Evolutionary conservation across 2,888 invertebrate genomes (phyloP), one percentile per base, ranked within the genome.

Genomic region (Brenthis ino): DNA sequence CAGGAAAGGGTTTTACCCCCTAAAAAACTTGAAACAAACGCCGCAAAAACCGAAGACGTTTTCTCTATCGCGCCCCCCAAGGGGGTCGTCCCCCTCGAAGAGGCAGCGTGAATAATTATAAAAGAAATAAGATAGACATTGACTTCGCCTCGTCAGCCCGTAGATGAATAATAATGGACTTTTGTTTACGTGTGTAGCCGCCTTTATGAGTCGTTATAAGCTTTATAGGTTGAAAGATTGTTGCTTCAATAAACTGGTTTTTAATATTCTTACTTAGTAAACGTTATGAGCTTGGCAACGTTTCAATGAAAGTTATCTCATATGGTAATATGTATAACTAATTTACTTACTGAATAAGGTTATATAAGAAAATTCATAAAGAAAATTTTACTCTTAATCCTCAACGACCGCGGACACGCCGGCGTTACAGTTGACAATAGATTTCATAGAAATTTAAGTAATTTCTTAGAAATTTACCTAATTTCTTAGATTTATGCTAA

Each of bases 121-220:
- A 92, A 93, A 93, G 92, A 93, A 92, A 92, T 92, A 92, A 92
- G 91, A 93, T 91, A 92, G 92, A 91, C 91, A 91, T 90, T 87
- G 92, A 93, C 91, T 92, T 86, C 79, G 84, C 88, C 85, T 85
- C 89, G 90, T 91, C 91, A 90, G 88, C 77, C 78, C 76, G 83
- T 85, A 87, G 91, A 92, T 93, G 91, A 91, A 91, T 92, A 91
- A 91, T 91, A 89, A 91, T 91, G 91, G 87, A 81, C 85, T 85
- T 85, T 86, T 90, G 87, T 90, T 89, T 90, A 88, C 88, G 89
- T 91, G 86, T 90, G 88, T 85, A 81, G 77, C 78, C 74, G 79
- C 79, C 81, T 87, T 87, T 86, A 86, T 88, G 69, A 69, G 61
- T 58, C 64, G 58, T 58, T 69, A 69, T 68, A 71, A 65, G 80